Conservation (phyloP, 2,113 vertebrate genomes). For the Eptesicus fuscus region DNA sequence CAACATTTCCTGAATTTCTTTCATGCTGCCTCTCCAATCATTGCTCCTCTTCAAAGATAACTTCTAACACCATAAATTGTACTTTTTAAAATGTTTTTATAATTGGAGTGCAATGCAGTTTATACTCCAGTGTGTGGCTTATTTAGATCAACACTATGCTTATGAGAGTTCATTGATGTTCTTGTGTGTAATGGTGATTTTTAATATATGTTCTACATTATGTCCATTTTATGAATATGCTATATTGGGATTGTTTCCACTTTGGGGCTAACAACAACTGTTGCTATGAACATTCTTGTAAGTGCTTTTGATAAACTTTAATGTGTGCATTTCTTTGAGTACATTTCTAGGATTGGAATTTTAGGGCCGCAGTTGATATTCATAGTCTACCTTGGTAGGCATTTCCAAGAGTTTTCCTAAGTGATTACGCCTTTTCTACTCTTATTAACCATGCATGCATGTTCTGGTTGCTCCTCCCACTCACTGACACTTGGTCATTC, state of each 20-base stretch:
- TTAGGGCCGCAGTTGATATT: no score
- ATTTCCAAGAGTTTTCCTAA: neutral
- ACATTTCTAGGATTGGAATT: neutral
- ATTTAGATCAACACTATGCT: neutral
- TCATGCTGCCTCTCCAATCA: neutral
- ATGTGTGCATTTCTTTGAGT: neutral
- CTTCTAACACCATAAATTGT: neutral
- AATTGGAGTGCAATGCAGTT: no score
- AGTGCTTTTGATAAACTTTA: neutral
- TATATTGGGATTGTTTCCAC: neutral
- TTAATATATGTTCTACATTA: neutral
- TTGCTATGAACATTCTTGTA: neutral
- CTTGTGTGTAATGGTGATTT: fast-evolving
- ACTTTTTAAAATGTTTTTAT: neutral
- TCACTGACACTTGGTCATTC: fast-evolving
- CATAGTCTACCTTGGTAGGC: neutral
- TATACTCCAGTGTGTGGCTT: neutral
- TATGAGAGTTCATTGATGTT: neutral
- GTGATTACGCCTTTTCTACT: neutral
- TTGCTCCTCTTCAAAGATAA: neutral
- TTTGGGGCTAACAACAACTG: neutral
- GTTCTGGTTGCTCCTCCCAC: neutral
- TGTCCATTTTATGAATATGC: fast-evolving
- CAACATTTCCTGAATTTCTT: neutral
- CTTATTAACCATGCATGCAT: fast-evolving